Base-by-base conservation (phyloP, 2,797 vertebrate genomes). In the Anguilla marmorata region DNA sequence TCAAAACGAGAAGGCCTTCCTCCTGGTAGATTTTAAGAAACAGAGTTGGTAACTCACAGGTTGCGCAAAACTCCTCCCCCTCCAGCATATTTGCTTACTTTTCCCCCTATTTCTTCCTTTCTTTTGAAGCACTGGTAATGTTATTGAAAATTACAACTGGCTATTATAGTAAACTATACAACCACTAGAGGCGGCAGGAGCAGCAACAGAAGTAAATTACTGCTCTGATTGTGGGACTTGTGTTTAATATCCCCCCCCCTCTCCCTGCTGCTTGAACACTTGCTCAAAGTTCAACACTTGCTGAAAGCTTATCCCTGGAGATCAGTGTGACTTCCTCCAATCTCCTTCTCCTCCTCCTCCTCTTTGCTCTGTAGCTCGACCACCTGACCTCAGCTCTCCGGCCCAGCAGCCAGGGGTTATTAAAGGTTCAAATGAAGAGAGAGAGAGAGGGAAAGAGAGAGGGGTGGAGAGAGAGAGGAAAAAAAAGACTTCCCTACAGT, bases 361-460 rank as follows among this genome's bases (percentile, higher is more conserved):
- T 87, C 3, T 83, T 37, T 54, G 16, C 48, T 33, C 76, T 2
- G 41, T 21, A 11, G 8, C 41, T 21, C 19, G 19, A 6, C 21
- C 76, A 45, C 90, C 93, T 93, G 93, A 93, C 93, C 91, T 93
- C 92, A 94, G 92, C 91, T 48, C 93, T 91, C 92, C 41, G 89
- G 91, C 91, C 91, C 91, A 91, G 89, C 92, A 93, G 93, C 92
- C 94, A 92, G 93, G 94, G 93, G 91, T 93, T 94, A 94, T 94
- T 94, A 94, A 93, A 94, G 94, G 93, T 94, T 95, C 93, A 95
- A 94, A 95, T 93, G 94, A 94, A 94, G 37, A 37, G 37, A 37
- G 37, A 37, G 37, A 37, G 37, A 37, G 37, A 37, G 37, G 2
- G 37, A 37, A 2, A 37, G 37, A 37, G 37, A 2, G 37, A 37